phyloP scores from a whole-genome alignment of 1,140 invertebrate species.

The Trypoxylus dichotomus region DNA sequence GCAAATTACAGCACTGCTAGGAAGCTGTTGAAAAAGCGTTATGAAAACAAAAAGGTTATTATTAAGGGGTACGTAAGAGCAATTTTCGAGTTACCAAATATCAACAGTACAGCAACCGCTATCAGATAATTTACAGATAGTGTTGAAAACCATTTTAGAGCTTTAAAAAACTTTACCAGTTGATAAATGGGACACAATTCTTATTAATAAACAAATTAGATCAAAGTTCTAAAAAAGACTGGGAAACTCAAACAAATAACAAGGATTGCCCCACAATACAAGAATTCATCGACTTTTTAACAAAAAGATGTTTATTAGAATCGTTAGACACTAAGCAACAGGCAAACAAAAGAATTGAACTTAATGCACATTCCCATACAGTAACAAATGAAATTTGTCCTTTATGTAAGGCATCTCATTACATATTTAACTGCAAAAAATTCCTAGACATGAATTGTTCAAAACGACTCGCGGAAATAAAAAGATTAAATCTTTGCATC shows the following conservation, averaged over 20 bases:
- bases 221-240: not conserved
- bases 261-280: not conserved
- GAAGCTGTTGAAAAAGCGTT: conserved; percentile 21
- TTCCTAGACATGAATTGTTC: not conserved
- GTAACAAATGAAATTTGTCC: not conserved
- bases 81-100: not conserved
- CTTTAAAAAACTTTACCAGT: not conserved
- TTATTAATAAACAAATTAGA: conserved; percentile 6
- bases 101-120: not conserved
- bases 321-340: not conserved
- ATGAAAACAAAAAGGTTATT: conserved; percentile 21
- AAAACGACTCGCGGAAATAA: not conserved
- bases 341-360: not conserved
- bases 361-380: not conserved
- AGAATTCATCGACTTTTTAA: conserved; percentile 15
- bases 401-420: too few species aligned
- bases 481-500: not conserved
- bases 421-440: not conserved
- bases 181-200: not conserved
- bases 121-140: not conserved
- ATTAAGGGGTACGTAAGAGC: not conserved
- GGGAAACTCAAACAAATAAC: not conserved
- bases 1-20: conserved; percentile 1
- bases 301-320: conserved; percentile 12
- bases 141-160: not conserved